A percentile compares a stretch with the other conserved stretches of the same genome.
Evolutionary conservation across 2,888 invertebrate species (phyloP).

Genomic region (Nemapogon koenigi): DNA sequence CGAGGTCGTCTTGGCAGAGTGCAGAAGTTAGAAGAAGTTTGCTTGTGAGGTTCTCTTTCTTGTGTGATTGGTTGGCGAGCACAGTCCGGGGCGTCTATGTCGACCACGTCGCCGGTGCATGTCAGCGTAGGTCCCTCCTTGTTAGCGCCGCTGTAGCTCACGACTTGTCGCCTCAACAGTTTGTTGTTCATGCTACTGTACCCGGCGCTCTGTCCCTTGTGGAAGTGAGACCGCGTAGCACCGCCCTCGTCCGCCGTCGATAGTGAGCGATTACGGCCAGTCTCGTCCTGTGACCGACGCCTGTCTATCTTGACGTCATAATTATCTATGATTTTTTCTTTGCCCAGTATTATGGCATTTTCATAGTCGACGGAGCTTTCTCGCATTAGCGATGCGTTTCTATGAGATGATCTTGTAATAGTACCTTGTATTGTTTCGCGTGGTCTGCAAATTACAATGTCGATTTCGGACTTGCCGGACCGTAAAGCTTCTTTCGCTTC

Average conservation of each 20-base stretch:
- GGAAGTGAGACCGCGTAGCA: conserved; percentile 63
- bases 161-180: conserved; percentile 62
- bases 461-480: conserved; percentile 68
- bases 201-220: conserved; percentile 66
- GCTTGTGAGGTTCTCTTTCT: conserved; percentile 42
- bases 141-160: conserved; percentile 59
- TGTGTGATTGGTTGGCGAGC: conserved; percentile 34
- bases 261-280: conserved; percentile 57
- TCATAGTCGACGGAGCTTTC: conserved; percentile 78
- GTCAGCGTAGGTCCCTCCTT: conserved; percentile 49
- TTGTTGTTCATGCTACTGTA: conserved; percentile 69
- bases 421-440: conserved; percentile 24
- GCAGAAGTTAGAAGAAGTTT: conserved; percentile 70
- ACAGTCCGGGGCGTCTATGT: conserved; percentile 45
- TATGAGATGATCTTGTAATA: conserved; percentile 22
- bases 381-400: conserved; percentile 46
- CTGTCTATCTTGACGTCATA: conserved; percentile 74
- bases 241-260: conserved; percentile 48
- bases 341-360: conserved; percentile 63
- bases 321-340: conserved; percentile 48
- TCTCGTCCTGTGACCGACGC: conserved; percentile 62
- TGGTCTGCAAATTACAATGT: conserved; percentile 69
- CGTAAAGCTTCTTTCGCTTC: conserved; percentile 71
- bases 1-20: conserved; percentile 75
- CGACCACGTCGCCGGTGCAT: conserved; percentile 43